Base-by-base conservation (phyloP, 1,140 invertebrate genomes). In the Galendromus occidentalis region DNA sequence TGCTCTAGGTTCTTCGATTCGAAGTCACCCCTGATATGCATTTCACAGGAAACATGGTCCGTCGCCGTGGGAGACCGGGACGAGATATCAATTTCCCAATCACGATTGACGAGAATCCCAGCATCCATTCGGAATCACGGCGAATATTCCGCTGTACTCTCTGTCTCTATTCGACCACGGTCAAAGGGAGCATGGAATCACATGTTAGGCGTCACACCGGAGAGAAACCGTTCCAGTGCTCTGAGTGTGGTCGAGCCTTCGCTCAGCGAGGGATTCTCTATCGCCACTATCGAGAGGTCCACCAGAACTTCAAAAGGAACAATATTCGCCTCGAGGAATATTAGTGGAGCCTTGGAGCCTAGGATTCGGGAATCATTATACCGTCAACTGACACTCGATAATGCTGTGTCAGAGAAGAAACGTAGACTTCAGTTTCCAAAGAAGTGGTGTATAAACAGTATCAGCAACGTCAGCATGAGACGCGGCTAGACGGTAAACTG, bases 141-240 rank as follows among this genome's bases (percentile, higher is more conserved):
- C 51, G 51, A 22, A 33, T 59, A 25, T 59, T 29, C 22, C 51
- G 51, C 2, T 59, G 51, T 22, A 59, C 51, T 25, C 25, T 59
- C 17, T 59, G 51, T 9, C 51, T 29, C 2, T 59, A 59, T 25
- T 29, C 25, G 4, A 59, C 51, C 6, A 33, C 51, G 17, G 51
- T 59, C 1, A 76, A 74, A 5, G 75, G 74, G 63, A 76, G 76
- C 67, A 68, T 77, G 25, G 76, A 76, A 65, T 75, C 75, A 66
- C 76, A 77, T 66, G 73, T 77, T n/a, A 72, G 74, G 33, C 72
- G 76, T 9, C 76, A 77, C 65, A 75, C 75, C 9, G 75, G 75
- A 33, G 74, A 74, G 14, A 75, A 73, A n/a, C 75, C 76, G 7
- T 77, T 75, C 44, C 67, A 72, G 45, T 77, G 76, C 66, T 71